Evolutionary conservation across 2,797 vertebrate species (phyloP).

Genomic region (Anniella stebbinsi): DNA sequence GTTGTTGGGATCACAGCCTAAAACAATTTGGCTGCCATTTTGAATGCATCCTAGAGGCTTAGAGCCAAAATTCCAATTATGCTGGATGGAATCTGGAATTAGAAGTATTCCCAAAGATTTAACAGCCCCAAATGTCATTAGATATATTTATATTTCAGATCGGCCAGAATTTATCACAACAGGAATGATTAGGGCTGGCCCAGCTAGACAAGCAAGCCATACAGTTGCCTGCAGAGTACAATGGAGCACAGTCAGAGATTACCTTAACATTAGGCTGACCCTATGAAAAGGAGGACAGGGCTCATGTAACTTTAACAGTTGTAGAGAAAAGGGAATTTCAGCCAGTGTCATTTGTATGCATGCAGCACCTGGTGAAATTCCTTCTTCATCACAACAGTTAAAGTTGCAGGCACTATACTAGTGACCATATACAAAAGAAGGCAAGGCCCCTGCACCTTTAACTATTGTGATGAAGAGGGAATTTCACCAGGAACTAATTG

Average conservation of each 20-base stretch:
- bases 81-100: neutral
- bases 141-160: neutral
- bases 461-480: too few relatives aligned
- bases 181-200: neutral
- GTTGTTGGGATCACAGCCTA: constrained; percentile 18
- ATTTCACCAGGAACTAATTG: too few relatives aligned
- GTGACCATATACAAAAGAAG: too few relatives aligned
- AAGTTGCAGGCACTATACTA: too few relatives aligned
- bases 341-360: too few relatives aligned
- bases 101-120: constrained; percentile 5
- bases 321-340: too few relatives aligned
- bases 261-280: too few relatives aligned
- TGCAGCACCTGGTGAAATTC: too few relatives aligned
- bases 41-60: constrained; percentile 12
- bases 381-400: too few relatives aligned
- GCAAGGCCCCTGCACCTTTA: too few relatives aligned
- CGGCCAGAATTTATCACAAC: neutral
- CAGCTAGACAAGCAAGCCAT: neutral
- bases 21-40: constrained; percentile 24
- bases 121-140: neutral
- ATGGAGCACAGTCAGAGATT: neutral
- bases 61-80: constrained; percentile 11
- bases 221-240: neutral
- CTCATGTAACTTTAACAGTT: too few relatives aligned
- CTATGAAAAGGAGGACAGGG: too few relatives aligned